Conservation (phyloP, 1,140 invertebrate genomes). For the Ips typographus region DNA sequence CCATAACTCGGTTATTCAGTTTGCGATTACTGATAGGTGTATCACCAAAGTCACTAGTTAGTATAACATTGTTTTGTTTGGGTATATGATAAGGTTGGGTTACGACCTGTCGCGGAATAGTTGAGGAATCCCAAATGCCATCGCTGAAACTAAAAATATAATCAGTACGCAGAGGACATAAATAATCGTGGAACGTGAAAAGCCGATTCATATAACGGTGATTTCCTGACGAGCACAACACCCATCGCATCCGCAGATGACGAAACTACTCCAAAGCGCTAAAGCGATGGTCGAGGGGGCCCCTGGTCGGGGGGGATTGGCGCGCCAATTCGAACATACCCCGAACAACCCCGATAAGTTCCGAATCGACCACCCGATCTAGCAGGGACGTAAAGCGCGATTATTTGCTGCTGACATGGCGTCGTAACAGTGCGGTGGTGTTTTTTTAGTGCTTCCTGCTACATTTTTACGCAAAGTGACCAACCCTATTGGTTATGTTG, state of each 20-base stretch:
- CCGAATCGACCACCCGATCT: slow-evolving; percentile 41
- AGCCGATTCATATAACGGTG: slow-evolving; percentile 45
- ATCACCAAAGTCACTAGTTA: too few species aligned
- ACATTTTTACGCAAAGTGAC: slow-evolving; percentile 1
- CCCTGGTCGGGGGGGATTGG: slow-evolving; percentile 23
- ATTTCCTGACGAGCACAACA: slow-evolving; percentile 35
- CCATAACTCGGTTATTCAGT: too few species aligned
- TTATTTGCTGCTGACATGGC: slow-evolving; percentile 51
- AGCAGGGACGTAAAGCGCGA: slow-evolving; percentile 35
- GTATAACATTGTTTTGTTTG: too few species aligned
- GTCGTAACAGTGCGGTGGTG: slow-evolving; percentile 51
- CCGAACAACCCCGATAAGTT: slow-evolving; percentile 48
- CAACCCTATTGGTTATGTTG: slow-evolving; percentile 44
- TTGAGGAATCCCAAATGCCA: too few species aligned
- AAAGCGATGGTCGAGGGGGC: not conserved
- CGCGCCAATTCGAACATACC: slow-evolving; percentile 45
- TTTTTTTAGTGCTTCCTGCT: slow-evolving; percentile 44
- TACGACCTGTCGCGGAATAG: too few species aligned
- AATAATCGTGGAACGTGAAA: slow-evolving; percentile 12
- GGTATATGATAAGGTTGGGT: too few species aligned
- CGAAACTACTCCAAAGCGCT: too few species aligned
- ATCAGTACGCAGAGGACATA: not conserved
- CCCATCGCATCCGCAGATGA: not conserved
- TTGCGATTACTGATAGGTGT: too few species aligned
- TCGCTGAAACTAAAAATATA: too few species aligned